Base-by-base conservation (phyloP, 2,888 invertebrate species). In the Rhimphoctona megacephalus region DNA sequence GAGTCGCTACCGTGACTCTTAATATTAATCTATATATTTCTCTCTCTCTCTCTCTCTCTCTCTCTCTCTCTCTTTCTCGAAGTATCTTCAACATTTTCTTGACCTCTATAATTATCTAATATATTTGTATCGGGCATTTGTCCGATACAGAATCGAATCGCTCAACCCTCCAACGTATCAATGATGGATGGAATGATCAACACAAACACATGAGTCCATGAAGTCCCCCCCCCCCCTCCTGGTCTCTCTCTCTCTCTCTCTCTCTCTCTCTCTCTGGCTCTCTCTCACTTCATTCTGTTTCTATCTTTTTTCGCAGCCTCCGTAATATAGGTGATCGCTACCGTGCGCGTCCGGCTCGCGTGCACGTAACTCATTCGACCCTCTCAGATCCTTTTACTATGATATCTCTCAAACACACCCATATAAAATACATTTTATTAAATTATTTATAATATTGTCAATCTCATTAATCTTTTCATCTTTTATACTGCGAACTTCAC, bases 281-380 rank as follows among this genome's bases (percentile, higher is more conserved):
- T 79, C 79, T 80, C 66, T 67, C 57, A 36, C 39, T 74, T 25
- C 14, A 61, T 78, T 39, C n/a, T 39, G 49, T 69, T 17, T 36
- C 49, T 25, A 22, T 6, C 33, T 67, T 25, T 73, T 43, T 25
- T 33, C 46, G 9, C 64, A 43, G 74, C 52, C 78, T 39, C 67
- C 69, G 52, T 81, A 78, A 79, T 73, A 83, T 86, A 78, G 67
- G 52, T 73, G 86, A 86, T 86, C 81, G 73, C 46, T 66, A 36
- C 67, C 77, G 81, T 81, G 83, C 83, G 83, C 79, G 81, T 57
- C 77, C 61, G 49, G 67, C 81, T 83, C 81, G 83, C 83, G 83
- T 81, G 86, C 77, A 49, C 77, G 80, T 86, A 86, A 83, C 80
- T 86, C 86, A 83, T 77, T 85, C 83, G 46, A 64, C 46, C 22